Conservation (phyloP, 2,113 vertebrate species). For the Kobus ellipsiprymnus region DNA sequence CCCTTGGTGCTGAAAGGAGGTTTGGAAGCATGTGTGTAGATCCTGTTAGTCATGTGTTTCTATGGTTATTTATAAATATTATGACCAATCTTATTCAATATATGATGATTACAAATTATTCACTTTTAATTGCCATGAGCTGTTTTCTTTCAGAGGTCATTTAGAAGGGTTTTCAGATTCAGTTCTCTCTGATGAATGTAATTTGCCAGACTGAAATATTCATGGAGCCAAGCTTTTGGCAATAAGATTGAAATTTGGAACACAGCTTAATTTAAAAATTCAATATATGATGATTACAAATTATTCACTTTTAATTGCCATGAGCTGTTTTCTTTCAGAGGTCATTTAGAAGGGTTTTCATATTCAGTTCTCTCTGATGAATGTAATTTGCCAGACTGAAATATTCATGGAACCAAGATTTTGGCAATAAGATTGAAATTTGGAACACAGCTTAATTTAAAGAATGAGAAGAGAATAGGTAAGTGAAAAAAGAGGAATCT, state of each 20-base stretch:
- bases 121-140: constrained; percentile 67
- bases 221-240: constrained; percentile 2
- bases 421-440: constrained; percentile 10
- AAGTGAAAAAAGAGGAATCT: constrained; percentile 50
- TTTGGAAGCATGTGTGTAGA: constrained; percentile 67
- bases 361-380: constrained; percentile 59
- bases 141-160: constrained; percentile 70
- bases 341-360: constrained; percentile 51
- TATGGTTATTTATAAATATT: constrained; percentile 78
- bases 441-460: constrained; percentile 4
- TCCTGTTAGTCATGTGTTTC: constrained; percentile 70
- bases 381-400: constrained; percentile 60
- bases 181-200: constrained; percentile 51
- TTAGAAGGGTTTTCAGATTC: constrained; percentile 60
- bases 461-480: constrained; percentile 41
- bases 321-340: constrained; percentile 73
- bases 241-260: constrained; percentile 23
- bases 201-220: constrained; percentile 60
- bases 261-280: constrained; percentile 44
- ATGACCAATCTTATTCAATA: constrained; percentile 67
- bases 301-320: constrained; percentile 65
- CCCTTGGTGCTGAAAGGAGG: constrained; percentile 52
- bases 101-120: constrained; percentile 70
- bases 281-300: constrained; percentile 72
- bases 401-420: constrained; percentile 31